Base-by-base conservation (phyloP, 2,888 invertebrate species). In the Ectemnius continuus region DNA sequence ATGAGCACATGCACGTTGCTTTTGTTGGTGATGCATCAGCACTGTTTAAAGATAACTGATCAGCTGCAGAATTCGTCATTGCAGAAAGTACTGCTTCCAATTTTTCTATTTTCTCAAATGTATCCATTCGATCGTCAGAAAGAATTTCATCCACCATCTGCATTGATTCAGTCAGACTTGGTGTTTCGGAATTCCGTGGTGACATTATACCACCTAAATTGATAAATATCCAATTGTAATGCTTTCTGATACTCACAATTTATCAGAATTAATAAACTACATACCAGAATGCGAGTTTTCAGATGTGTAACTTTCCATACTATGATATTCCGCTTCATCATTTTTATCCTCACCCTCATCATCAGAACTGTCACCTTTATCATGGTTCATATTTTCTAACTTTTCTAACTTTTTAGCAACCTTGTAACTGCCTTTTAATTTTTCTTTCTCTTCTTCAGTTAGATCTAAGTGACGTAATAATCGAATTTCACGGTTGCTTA, bases 341-440 rank as follows among this genome's bases (percentile, higher is more conserved):
- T 84, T 86, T 88, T 95, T 94, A 82, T 94, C 94, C 8, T 94
- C 94, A 23, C 94, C 94, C 66, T 96, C 96, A 1, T 95, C 95
- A 84, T 96, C 95, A 70, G 95, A 95, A 83, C 93, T 93, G 82
- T 95, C 95, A 78, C 94, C 94, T 81, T 93, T 93, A 74, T 95
- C 96, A 85, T 96, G 95, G 16, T 94, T 94, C 80, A 95, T 93
- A 79, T 94, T 95, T 91, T 97, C 97, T 78, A 98, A 92, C 91
- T 98, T 97, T 88, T 98, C 97, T 75, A 98, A 91, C 89, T 98
- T 98, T 87, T 96, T 96, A 0, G 97, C 97, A 75, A 98, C 97
- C 92, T 98, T 98, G 87, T 97, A 95, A 78, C 87, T 90, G 67
- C 88, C 96, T 90, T 97, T 97, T 18, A 98, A 92, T 89, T 97